These are phyloP conservation scores for Chrysoperla carnea DNA, from an alignment of 1,140 invertebrate species.

Conservation along the genomic window DNA sequence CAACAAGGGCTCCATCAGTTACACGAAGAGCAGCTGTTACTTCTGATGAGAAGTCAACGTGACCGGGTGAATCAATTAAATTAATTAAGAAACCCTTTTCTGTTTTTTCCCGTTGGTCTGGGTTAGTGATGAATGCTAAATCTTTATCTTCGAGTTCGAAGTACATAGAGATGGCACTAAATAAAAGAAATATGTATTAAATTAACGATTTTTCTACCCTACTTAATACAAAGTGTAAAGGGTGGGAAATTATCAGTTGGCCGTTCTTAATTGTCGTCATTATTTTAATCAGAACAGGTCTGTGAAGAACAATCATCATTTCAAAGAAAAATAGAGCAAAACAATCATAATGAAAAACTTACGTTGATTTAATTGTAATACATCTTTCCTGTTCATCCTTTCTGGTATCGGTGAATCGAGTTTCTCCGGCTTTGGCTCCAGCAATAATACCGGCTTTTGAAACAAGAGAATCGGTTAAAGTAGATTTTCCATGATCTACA, in stretches of 20 bases:
- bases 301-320: slow-evolving; percentile 23
- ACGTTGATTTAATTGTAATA: slow-evolving; percentile 99
- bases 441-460: slow-evolving; percentile 99
- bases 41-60: slow-evolving; percentile 99
- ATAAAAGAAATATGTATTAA: not conserved
- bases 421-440: slow-evolving; percentile 94
- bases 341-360: slow-evolving; percentile 26
- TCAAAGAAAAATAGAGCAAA: slow-evolving; percentile 11
- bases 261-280: slow-evolving; percentile 27
- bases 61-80: slow-evolving; percentile 96
- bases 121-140: slow-evolving; percentile 73
- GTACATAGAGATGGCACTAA: slow-evolving; percentile 94
- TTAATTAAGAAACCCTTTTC: slow-evolving; percentile 97
- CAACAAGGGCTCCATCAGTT: slow-evolving; percentile 96
- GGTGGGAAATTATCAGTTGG: slow-evolving; percentile 22
- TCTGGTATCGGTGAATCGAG: slow-evolving; percentile 96
- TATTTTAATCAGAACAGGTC: slow-evolving; percentile 15
- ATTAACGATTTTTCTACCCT: not conserved
- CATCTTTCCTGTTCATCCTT: slow-evolving; percentile 99
- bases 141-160: slow-evolving; percentile 91
- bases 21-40: slow-evolving; percentile 97
- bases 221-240: not conserved
- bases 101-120: slow-evolving; percentile 75
- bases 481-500: slow-evolving; percentile 99
- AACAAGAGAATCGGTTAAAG: slow-evolving; percentile 96